Percentiles rank a stretch among this genome's conserved stretches.
Conservation (phyloP, 2,113 vertebrate species). For the Sorex fumeus region DNA sequence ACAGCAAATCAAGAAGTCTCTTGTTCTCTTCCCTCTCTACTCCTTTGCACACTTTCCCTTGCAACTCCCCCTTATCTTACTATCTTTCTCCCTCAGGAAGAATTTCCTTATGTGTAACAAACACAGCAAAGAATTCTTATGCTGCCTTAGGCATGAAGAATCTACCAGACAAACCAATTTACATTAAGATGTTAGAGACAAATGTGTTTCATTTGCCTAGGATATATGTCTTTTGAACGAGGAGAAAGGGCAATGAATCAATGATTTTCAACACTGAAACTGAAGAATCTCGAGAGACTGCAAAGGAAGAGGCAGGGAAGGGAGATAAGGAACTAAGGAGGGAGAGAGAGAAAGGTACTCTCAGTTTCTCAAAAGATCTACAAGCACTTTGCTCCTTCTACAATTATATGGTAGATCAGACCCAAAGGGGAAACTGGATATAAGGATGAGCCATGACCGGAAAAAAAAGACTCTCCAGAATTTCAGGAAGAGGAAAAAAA, state of each 20-base stretch:
- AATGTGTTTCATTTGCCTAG: constrained; percentile 11
- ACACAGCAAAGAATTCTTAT: background rate
- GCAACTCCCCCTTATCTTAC: background rate
- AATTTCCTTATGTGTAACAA: too few relatives aligned
- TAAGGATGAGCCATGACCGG: background rate
- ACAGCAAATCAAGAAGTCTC: constrained; percentile 2
- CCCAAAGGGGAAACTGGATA: background rate
- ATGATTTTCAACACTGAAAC: constrained; percentile 40
- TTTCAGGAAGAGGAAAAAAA: constrained; percentile 19
- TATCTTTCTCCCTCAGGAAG: background rate
- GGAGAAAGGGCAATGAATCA: background rate
- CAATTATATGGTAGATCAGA: background rate
- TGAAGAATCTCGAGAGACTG: background rate
- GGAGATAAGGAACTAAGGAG: background rate
- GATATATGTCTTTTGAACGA: background rate
- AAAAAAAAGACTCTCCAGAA: background rate
- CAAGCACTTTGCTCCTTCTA: constrained; percentile 12
- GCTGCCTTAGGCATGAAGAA: background rate
- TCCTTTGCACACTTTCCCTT: background rate
- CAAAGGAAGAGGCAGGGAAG: background rate
- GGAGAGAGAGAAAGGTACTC: background rate
- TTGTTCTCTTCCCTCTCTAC: background rate
- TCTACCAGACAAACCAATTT: background rate
- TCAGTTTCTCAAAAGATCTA: background rate
- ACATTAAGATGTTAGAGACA: background rate